phyloP scores from a whole-genome alignment of 1,140 invertebrate genomes.

The Aphelenchoides avenae region DNA sequence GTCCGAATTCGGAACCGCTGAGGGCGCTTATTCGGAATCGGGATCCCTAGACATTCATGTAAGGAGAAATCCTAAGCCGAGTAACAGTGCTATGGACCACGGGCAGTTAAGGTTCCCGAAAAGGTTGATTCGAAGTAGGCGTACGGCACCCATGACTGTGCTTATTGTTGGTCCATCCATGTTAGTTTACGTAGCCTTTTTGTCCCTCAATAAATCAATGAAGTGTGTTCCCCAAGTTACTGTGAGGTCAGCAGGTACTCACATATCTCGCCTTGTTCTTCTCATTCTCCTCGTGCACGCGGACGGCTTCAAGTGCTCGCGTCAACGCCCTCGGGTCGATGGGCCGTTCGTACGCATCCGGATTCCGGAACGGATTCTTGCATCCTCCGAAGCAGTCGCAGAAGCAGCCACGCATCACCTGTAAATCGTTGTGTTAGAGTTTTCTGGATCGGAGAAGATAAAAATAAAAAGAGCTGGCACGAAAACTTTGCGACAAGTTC shows the following conservation, averaged over 20 bases:
- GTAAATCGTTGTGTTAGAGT: slow-evolving; percentile 4
- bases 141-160: too few species aligned
- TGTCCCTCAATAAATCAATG: too few species aligned
- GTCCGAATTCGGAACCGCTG: too few species aligned
- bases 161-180: not conserved
- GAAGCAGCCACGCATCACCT: slow-evolving; percentile 44
- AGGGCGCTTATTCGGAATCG: too few species aligned
- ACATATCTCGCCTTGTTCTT: slow-evolving; percentile 29
- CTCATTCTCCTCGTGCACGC: slow-evolving; percentile 30
- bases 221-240: too few species aligned
- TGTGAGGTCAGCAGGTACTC: too few species aligned
- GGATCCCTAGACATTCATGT: too few species aligned
- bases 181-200: too few species aligned
- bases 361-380: slow-evolving; percentile 23
- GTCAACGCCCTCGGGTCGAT: slow-evolving; percentile 36
- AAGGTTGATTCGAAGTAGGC: too few species aligned
- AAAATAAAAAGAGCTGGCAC: not conserved
- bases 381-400: slow-evolving; percentile 47
- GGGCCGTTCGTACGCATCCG: slow-evolving; percentile 16
- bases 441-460: not conserved
- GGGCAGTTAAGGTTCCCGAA: too few species aligned
- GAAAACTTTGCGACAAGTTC: not conserved
- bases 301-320: slow-evolving; percentile 32
- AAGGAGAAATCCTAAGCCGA: too few species aligned
- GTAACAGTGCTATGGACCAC: too few species aligned